These are phyloP conservation scores for Morpho achilles DNA, from an alignment of 2,888 invertebrate genomes.

Conservation along the genomic window DNA sequence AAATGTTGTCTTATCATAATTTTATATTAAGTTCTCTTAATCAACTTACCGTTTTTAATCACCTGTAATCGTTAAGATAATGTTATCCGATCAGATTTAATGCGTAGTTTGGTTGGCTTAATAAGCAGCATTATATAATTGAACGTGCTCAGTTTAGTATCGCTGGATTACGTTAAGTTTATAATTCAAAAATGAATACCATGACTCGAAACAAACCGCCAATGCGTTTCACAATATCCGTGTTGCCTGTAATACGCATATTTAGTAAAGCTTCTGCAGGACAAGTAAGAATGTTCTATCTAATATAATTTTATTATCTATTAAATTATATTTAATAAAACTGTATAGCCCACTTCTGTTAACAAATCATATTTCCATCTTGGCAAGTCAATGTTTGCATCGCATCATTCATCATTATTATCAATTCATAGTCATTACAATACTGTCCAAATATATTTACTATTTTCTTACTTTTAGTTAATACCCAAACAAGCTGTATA, in stretches of 20 bases:
- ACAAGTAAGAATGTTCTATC: slow-evolving; percentile 44
- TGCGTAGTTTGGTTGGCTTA: slow-evolving; percentile 3
- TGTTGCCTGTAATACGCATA: slow-evolving; percentile 56
- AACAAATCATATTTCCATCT: no score
- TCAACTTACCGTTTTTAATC: slow-evolving; percentile 7
- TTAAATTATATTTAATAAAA: no score
- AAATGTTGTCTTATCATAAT: slow-evolving; percentile 3
- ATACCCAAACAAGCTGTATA: no score
- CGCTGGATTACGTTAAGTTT: no score
- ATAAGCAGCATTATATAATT: background rate
- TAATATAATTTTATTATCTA: background rate
- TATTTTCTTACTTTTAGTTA: no score
- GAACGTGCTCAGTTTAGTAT: no score
- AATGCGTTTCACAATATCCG: slow-evolving; percentile 40
- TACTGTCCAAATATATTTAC: no score
- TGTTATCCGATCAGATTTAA: background rate
- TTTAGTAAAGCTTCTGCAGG: slow-evolving; percentile 60
- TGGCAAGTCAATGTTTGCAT: no score
- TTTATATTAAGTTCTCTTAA: background rate
- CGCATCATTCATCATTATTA: no score
- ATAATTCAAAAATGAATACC: slow-evolving; percentile 4
- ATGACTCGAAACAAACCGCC: slow-evolving; percentile 29
- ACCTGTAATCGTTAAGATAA: slow-evolving; percentile 2
- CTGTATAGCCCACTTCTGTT: no score
- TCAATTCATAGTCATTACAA: no score